phyloP scores from a whole-genome alignment of 2,113 vertebrate genomes.

The Hydrochoerus hydrochaeris region DNA sequence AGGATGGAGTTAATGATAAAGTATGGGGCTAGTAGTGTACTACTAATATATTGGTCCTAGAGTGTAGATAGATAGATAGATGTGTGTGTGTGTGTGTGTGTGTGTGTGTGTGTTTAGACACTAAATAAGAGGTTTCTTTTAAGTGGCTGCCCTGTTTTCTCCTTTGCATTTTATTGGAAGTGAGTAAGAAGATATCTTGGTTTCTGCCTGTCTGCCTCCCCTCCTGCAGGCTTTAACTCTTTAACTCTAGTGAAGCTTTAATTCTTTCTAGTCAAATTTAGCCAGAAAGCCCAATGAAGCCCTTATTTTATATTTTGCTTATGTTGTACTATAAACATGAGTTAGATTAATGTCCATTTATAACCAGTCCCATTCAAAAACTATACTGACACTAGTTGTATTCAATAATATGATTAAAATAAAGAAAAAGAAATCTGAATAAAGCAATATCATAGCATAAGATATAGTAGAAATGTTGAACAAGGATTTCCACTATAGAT shows the following conservation, averaged over 20 bases:
- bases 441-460: not conserved
- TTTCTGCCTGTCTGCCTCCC: not conserved
- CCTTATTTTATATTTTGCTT: not conserved
- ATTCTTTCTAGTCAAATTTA: not conserved
- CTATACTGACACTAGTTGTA: not conserved
- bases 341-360: not conserved
- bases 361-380: not conserved
- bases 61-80: not conserved
- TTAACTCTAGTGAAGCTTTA: not conserved
- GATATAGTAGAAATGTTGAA: not conserved
- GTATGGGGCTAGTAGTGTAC: not conserved
- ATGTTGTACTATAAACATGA: not conserved
- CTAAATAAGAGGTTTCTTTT: not conserved
- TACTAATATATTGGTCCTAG: not conserved
- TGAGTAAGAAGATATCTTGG: not conserved
- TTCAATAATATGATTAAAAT: not conserved
- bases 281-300: not conserved
- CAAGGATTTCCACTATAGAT: not conserved
- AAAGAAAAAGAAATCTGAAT: not conserved
- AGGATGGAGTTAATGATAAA: not conserved
- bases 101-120: not conserved
- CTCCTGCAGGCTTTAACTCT: no score
- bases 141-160: not conserved
- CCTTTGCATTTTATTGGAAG: not conserved
- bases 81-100: not conserved